phyloP scores from a whole-genome alignment of 2,888 invertebrate genomes.

The Dendrolimus houi region DNA sequence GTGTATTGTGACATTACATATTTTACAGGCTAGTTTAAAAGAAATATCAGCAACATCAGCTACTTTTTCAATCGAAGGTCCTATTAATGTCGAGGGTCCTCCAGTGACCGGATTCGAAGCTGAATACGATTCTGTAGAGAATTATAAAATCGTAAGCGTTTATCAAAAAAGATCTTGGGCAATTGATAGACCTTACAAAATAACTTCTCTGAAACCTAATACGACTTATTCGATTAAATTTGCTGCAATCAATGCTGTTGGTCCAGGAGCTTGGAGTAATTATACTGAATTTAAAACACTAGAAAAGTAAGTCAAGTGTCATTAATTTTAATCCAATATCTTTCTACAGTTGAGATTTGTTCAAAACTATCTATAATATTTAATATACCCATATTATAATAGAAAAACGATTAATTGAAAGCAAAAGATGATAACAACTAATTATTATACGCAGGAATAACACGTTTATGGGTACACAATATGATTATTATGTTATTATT shows the following conservation, averaged over 20 bases:
- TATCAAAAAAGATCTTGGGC: conserved; percentile 59
- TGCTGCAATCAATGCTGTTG: conserved; percentile 53
- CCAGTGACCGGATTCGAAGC: conserved; percentile 42
- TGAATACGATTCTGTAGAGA: conserved; percentile 45
- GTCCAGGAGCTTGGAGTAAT: conserved; percentile 41
- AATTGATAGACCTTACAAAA: conserved; percentile 34
- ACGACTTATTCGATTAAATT: conserved; percentile 47
- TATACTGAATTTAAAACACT: conserved; percentile 35
- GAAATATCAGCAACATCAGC: conserved; percentile 40
- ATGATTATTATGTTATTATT: too few relatives aligned
- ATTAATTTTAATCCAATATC: background rate
- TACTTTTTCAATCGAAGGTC: conserved; percentile 36
- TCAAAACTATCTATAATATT: background rate
- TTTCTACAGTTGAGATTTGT: background rate
- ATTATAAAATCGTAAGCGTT: conserved; percentile 46
- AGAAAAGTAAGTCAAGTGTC: conserved; percentile 43
- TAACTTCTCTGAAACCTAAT: conserved; percentile 46
- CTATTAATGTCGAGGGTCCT: conserved; percentile 32
- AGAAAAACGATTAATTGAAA: too few relatives aligned
- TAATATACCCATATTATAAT: background rate
- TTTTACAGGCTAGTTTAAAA: conserved; percentile 30
- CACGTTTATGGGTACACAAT: too few relatives aligned
- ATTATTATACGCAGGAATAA: too few relatives aligned
- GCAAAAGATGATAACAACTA: too few relatives aligned
- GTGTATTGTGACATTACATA: too few relatives aligned